Percentiles rank a stretch among this genome's conserved stretches.
Conservation (phyloP, 1,140 invertebrate species). For the Drosophila ficusphila region DNA sequence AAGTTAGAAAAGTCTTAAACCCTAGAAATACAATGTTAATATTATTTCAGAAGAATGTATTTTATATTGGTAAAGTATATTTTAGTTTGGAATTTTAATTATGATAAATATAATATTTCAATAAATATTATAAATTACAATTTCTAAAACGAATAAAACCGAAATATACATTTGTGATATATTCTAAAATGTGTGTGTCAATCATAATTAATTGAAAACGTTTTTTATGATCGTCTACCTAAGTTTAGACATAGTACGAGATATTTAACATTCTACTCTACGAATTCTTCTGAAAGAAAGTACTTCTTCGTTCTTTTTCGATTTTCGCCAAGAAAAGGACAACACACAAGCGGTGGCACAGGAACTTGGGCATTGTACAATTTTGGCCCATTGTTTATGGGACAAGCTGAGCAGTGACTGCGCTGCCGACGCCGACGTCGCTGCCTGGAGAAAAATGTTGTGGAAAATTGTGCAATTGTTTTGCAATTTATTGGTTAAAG, state of each 20-base stretch:
- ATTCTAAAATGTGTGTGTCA: too few relatives aligned
- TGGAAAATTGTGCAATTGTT: slow-evolving; percentile 83
- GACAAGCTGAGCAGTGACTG: slow-evolving; percentile 59
- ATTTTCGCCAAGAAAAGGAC: slow-evolving; percentile 78
- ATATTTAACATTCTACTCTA: not conserved
- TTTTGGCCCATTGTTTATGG: slow-evolving; percentile 77
- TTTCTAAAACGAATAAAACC: too few relatives aligned
- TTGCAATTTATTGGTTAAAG: slow-evolving; percentile 80
- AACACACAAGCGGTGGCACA: slow-evolving; percentile 37
- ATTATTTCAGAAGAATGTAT: too few relatives aligned
- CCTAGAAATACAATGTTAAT: too few relatives aligned
- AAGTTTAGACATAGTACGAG: not conserved
- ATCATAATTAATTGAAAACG: too few relatives aligned
- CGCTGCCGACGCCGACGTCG: slow-evolving; percentile 14
- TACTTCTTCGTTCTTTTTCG: not conserved
- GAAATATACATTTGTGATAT: too few relatives aligned
- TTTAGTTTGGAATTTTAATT: too few relatives aligned
- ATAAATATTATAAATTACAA: too few relatives aligned
- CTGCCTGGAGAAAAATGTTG: slow-evolving; percentile 60
- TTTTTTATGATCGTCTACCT: too few relatives aligned
- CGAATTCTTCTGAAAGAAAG: not conserved
- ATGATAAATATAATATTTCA: too few relatives aligned
- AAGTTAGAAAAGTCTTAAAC: not conserved
- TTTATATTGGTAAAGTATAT: too few relatives aligned
- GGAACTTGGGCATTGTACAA: slow-evolving; percentile 52